Conservation (phyloP, 2,888 invertebrate genomes). For the Carcina quercana region DNA sequence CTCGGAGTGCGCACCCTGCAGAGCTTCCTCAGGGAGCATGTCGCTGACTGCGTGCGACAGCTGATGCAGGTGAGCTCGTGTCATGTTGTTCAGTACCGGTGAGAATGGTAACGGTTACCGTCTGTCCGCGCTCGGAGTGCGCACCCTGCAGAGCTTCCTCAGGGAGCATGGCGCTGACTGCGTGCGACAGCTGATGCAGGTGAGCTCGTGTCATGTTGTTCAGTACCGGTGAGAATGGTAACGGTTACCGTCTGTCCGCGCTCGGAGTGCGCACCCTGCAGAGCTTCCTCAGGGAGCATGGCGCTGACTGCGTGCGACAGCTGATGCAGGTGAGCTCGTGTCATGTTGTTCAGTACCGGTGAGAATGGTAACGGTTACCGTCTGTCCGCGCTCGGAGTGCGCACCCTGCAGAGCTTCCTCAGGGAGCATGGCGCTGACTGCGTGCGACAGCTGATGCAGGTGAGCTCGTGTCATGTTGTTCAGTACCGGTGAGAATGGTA, state of each 20-base stretch:
- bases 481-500: conserved; percentile 58
- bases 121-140: conserved; percentile 75
- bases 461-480: conserved; percentile 53
- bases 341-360: conserved; percentile 49
- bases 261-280: conserved; percentile 77
- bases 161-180: conserved; percentile 79
- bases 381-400: conserved; percentile 75
- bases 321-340: conserved; percentile 75
- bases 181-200: conserved; percentile 80
- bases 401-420: conserved; percentile 76
- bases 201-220: conserved; percentile 53
- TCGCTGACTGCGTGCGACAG: conserved; percentile 78
- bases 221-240: conserved; percentile 58
- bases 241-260: conserved; percentile 74
- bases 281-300: conserved; percentile 77
- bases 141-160: conserved; percentile 76
- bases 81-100: conserved; percentile 49
- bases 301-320: conserved; percentile 78
- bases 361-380: conserved; percentile 73
- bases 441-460: conserved; percentile 80
- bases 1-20: conserved; percentile 77
- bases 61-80: conserved; percentile 75
- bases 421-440: conserved; percentile 79
- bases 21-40: conserved; percentile 77
- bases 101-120: conserved; percentile 73